Evolutionary conservation across 1,140 invertebrate genomes (phyloP).

Genomic region (roundworm (Caenorhabditis elegans)): WBcel235 BX284606.5:682001-682500

Average conservation of each 20-base stretch:
- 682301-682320: no score
- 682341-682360: no score
- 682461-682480: slow-evolving; percentile 37
- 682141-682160: background rate
- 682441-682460: slow-evolving; percentile 27
- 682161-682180: background rate
- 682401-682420: slow-evolving; percentile 24
- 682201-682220: background rate
- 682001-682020: slow-evolving; percentile 17
- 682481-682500: slow-evolving; percentile 45
- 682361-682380: no score
- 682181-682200: background rate
- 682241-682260: no score
- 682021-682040: slow-evolving; percentile 1
- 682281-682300: no score
- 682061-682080: background rate
- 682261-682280: no score
- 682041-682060: slow-evolving; percentile 8
- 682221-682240: background rate
- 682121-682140: slow-evolving; percentile 8
- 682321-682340: no score
- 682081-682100: background rate
- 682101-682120: slow-evolving; percentile 32
- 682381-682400: slow-evolving; percentile 31
- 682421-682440: slow-evolving; percentile 43